These are phyloP conservation scores for Andinoacara biseriatus DNA, from an alignment of 2,113 vertebrate species.

Conservation along the genomic window DNA sequence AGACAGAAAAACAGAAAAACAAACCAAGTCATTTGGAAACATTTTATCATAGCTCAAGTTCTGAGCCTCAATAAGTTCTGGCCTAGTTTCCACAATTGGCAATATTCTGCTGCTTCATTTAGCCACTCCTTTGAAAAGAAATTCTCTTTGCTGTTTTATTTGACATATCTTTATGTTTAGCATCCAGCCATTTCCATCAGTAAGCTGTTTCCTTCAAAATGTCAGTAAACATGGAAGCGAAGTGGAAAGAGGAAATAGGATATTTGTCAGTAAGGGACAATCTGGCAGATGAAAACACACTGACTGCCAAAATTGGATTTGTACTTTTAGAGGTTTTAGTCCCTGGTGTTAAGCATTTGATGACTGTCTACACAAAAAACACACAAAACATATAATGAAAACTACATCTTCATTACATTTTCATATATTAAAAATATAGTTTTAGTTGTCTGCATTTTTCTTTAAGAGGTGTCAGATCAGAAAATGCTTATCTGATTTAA, in stretches of 20 bases:
- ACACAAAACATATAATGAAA: no score
- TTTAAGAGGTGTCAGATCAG: no score
- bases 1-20: conserved; percentile 65
- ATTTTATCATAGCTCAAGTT: conserved; percentile 62
- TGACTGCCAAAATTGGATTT: conserved; percentile 13
- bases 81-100: conserved; percentile 60
- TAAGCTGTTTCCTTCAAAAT: conserved; percentile 37
- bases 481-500: no score
- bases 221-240: conserved; percentile 22
- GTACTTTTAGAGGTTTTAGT: background rate
- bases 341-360: background rate
- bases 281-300: conserved; percentile 16
- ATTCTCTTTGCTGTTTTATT: conserved; percentile 25
- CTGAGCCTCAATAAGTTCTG: conserved; percentile 50
- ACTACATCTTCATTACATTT: background rate
- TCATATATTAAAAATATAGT: background rate
- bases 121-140: conserved; percentile 22
- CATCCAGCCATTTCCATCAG: conserved; percentile 3
- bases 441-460: background rate
- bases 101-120: conserved; percentile 40
- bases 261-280: conserved; percentile 26
- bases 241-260: conserved; percentile 8
- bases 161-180: conserved; percentile 41
- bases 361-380: background rate
- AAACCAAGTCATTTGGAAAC: conserved; percentile 69